Evolutionary conservation across 2,113 vertebrate species (phyloP), one percentile per base, ranked within the genome.

Genomic region (Myocastor coypus): DNA sequence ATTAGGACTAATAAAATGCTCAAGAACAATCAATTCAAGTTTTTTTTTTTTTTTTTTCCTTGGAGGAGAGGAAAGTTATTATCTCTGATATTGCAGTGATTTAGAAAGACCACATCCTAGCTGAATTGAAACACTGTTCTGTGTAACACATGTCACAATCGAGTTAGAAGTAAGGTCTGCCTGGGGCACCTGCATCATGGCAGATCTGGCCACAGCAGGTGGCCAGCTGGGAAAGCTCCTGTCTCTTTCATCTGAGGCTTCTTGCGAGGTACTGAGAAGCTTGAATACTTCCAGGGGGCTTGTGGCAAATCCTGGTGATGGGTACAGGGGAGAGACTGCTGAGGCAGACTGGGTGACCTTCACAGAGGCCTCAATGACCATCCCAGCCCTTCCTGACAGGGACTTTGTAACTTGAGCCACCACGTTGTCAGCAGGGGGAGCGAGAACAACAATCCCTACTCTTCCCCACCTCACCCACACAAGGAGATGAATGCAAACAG

Each of bases 1-100:
- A 94, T 96, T 96, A 97, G 94, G 83, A 90, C 61, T 94, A 97
- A 94, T 95, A 94, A 97, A 96, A 95, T 96, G 92, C 94, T 98
- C 55, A 91, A 95, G 78, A 93, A 94, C 95, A 96, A 50, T 89
- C 83, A 28, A 59, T 10, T 96, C 69, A 71, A 78, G 26, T 14
- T 14, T 17, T 16, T 88, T 20, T 34, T 5, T 0, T 8, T 14
- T 14, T 17, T 16, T 88, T 20, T 34, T 5, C 0, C 46, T 46
- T 16, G 42, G 10, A 32, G n/a, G 19, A 57, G 55, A 57, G 17
- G 42, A 63, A 11, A 91, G 77, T 95, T 93, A 96, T 91, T 11
- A 52, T 88, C 93, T 91, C 37, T 92, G 95, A 94, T 14, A 28
- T 85, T 22, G 30, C 87, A 96, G 75, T 90, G 75, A 80, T 95